Conservation (phyloP, 1,140 invertebrate genomes). For the Nasonia vitripennis region DNA sequence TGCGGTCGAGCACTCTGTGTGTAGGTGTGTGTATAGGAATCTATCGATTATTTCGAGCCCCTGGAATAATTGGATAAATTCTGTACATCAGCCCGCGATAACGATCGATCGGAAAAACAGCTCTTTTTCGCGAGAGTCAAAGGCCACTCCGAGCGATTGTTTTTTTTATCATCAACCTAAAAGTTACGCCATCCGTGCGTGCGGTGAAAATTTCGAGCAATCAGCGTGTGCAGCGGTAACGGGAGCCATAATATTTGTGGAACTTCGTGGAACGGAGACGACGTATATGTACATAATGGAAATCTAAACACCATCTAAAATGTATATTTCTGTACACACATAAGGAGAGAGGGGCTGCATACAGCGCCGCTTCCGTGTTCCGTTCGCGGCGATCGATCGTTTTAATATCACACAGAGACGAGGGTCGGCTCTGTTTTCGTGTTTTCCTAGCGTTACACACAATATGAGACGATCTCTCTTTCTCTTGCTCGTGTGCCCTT, state of each 20-base stretch:
- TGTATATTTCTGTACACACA: neutral
- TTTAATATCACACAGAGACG: neutral
- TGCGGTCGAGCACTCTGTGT: neutral
- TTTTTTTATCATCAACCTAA: neutral
- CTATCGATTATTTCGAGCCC: neutral
- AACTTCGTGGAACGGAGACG: no score
- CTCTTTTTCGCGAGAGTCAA: neutral
- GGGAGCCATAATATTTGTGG: no score
- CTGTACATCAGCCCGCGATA: neutral
- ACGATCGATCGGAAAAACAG: neutral
- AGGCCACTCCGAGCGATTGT: neutral
- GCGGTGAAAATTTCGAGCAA: neutral
- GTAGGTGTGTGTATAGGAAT: neutral
- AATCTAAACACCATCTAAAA: neutral
- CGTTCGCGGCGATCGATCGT: neutral
- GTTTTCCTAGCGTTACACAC: neutral
- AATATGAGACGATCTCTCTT: conserved; percentile 3
- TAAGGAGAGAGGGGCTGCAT: neutral
- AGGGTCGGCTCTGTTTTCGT: conserved; percentile 8
- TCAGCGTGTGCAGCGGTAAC: no score
- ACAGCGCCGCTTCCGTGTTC: neutral
- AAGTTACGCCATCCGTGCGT: neutral
- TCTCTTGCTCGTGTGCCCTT: neutral
- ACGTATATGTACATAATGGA: neutral
- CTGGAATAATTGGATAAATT: conserved; percentile 8